These are phyloP conservation scores for Eledona agricola DNA, from an alignment of 2,888 invertebrate species.

Conservation along the genomic window DNA sequence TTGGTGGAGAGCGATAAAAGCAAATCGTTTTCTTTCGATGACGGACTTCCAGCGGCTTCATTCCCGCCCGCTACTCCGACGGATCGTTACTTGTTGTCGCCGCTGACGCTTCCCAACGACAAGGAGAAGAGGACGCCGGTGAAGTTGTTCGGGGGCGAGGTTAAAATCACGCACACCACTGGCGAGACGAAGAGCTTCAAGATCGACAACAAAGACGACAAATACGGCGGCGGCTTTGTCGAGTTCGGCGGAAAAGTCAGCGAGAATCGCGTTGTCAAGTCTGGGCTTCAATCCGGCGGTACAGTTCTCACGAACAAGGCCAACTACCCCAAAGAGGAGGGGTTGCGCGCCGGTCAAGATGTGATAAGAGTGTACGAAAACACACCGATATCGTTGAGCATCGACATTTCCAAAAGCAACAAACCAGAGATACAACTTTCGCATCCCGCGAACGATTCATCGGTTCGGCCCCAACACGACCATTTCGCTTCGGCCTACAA, in stretches of 20 bases:
- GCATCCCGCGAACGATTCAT: background rate
- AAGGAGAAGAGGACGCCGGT: conserved; percentile 59
- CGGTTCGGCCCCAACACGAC: conserved; percentile 3
- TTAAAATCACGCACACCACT: conserved; percentile 75
- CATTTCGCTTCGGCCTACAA: conserved; percentile 41
- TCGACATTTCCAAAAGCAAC: conserved; percentile 51
- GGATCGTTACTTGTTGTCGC: conserved; percentile 51
- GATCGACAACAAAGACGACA: conserved; percentile 55
- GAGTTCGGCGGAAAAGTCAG: conserved; percentile 57
- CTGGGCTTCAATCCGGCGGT: conserved; percentile 84
- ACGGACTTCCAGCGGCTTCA: conserved; percentile 49
- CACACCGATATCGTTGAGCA: conserved; percentile 52
- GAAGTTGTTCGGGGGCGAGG: conserved; percentile 82
- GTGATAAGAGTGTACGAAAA: conserved; percentile 57
- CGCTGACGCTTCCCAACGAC: conserved; percentile 50
- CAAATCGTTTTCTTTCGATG: conserved; percentile 61
- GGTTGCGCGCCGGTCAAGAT: conserved; percentile 49
- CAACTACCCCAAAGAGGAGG: conserved; percentile 50
- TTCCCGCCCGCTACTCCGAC: conserved; percentile 27
- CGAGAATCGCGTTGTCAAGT: conserved; percentile 76
- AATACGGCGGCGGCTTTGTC: conserved; percentile 40
- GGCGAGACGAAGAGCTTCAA: conserved; percentile 71
- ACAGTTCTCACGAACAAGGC: conserved; percentile 66
- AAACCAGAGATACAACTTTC: conserved; percentile 41
- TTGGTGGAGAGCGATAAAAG: conserved; percentile 71